These are phyloP conservation scores for Tiliacea aurago DNA, from an alignment of 2,888 invertebrate species.

Conservation along the genomic window DNA sequence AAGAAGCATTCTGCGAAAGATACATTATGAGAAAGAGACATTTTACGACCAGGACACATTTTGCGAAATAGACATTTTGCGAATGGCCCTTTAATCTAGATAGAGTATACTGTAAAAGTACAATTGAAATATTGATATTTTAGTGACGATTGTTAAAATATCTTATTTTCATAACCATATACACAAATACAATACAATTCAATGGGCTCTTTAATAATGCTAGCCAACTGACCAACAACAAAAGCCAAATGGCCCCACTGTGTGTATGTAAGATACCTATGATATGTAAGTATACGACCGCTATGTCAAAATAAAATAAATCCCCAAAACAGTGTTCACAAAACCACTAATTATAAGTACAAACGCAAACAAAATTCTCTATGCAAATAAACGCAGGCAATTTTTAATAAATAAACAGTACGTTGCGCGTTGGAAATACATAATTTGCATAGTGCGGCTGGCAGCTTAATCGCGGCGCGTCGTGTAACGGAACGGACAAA, in stretches of 20 bases:
- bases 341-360: slow-evolving; percentile 18
- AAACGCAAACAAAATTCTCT: slow-evolving; percentile 37
- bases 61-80: no score
- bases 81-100: neutral
- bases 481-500: slow-evolving; percentile 34
- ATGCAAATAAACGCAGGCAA: slow-evolving; percentile 45
- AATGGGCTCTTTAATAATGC: neutral
- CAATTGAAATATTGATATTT: no score
- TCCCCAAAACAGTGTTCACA: slow-evolving; percentile 4
- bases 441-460: slow-evolving; percentile 60
- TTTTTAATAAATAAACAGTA: slow-evolving; percentile 59
- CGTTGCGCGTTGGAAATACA: slow-evolving; percentile 46
- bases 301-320: neutral
- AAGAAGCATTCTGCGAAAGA: no score
- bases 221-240: neutral
- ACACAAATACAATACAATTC: neutral
- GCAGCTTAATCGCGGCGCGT: slow-evolving; percentile 60
- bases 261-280: neutral
- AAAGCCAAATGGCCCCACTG: neutral
- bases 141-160: no score
- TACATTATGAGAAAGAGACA: no score
- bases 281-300: no score
- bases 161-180: neutral
- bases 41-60: neutral
- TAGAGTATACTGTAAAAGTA: no score